These are phyloP conservation scores for Venturia canescens DNA, from an alignment of 1,140 invertebrate species.

Conservation along the genomic window DNA sequence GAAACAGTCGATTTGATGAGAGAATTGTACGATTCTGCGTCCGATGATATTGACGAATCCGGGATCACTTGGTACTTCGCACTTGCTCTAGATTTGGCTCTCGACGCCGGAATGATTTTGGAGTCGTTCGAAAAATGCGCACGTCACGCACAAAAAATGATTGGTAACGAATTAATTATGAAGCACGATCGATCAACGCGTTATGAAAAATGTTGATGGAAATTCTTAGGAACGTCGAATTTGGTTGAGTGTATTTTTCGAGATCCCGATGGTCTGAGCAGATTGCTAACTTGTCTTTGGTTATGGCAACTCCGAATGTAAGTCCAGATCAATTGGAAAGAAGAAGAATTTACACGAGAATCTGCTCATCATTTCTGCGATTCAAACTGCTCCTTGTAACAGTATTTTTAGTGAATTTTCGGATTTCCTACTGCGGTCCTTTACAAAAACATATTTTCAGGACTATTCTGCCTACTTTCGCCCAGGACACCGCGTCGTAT, in stretches of 20 bases:
- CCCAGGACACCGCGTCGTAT: conserved; percentile 21
- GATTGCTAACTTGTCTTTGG: conserved; percentile 52
- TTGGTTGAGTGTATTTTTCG: conserved; percentile 45
- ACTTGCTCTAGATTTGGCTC: conserved; percentile 59
- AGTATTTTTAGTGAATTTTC: too few species aligned
- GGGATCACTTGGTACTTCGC: conserved; percentile 67
- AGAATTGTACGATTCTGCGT: conserved; percentile 50
- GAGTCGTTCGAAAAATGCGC: conserved; percentile 58
- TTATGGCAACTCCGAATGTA: conserved; percentile 63
- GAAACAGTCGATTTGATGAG: conserved; percentile 59
- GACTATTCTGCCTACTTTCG: not conserved
- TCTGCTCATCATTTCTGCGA: too few species aligned
- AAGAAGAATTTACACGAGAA: not conserved
- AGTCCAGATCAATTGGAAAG: conserved; percentile 34
- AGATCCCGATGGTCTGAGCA: conserved; percentile 55
- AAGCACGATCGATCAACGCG: not conserved
- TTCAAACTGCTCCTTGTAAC: too few species aligned
- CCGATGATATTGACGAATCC: conserved; percentile 61
- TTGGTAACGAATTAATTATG: conserved; percentile 48
- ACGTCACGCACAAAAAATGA: conserved; percentile 44
- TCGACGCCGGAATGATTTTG: conserved; percentile 61
- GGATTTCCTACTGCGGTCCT: too few species aligned
- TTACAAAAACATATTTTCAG: not conserved
- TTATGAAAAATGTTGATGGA: not conserved
- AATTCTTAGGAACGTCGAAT: not conserved